Base-by-base conservation (phyloP, 2,797 vertebrate species). In the Eulemur rubriventer region DNA sequence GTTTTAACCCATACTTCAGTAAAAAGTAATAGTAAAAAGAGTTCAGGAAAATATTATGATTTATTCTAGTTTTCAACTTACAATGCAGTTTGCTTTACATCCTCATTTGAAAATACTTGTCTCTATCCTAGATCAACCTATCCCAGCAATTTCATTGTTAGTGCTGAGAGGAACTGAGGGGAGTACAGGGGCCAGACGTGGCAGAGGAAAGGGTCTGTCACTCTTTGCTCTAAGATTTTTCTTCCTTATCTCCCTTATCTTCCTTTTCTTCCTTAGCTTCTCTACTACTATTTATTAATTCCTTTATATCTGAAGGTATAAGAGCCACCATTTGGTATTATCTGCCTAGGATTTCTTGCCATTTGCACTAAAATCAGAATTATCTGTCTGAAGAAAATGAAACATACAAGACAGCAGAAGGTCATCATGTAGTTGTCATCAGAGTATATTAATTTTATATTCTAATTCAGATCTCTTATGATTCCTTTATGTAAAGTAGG, bases 251-350 rank as follows among this genome's bases (percentile, higher is more conserved):
- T 76, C 35, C n/a, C 22, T 63, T 63, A 43, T 41, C 46, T 92
- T n/a, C 33, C 61, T 97, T 96, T 91, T 95, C 76, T 96, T 59
- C 46, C 38, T 94, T 72, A 55, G 14, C 3, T 63, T 81, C 59
- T 92, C 33, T 43, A 22, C 59, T 92, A 30, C 26, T 95, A 46
- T 91, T 94, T 93, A n/a, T 94, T 93, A n/a, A 93, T 96, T 84
- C 30, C 70, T 93, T 86, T 95, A 55, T 69, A 85, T 94, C 41
- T 94, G 38, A 75, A 92, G 10, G 63, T 57, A 43, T 28, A 91
- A 85, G 50, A 89, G 52, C 65, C 57, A 82, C 33, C 79, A 86
- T 80, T 93, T 95, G 65, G 17, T 85, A 88, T 92, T 72, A 57
- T 55, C 69, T 75, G 48, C 52, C 33, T 85, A 95, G 26, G 24